phyloP scores from a whole-genome alignment of 2,888 invertebrate genomes.

The Parochlus steinenii region DNA sequence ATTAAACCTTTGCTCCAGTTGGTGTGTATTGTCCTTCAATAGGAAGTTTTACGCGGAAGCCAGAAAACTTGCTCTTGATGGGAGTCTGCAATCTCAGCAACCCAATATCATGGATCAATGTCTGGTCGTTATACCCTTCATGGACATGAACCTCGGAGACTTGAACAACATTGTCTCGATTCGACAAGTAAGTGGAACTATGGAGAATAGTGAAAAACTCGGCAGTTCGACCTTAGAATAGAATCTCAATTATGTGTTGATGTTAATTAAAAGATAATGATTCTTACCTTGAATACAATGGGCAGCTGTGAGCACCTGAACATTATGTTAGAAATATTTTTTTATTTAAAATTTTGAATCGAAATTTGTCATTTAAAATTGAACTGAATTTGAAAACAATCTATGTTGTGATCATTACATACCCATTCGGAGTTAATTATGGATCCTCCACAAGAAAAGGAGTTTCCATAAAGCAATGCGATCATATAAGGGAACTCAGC shows the following conservation, averaged over 20 bases:
- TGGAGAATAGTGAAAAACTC: not conserved
- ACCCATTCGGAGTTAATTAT: constrained; percentile 5
- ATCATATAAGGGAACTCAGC: constrained; percentile 3
- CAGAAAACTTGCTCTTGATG: not conserved
- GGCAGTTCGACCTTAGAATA: no score
- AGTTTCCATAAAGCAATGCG: not conserved
- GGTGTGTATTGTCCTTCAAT: not conserved
- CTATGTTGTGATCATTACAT: not conserved
- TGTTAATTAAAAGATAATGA: no score
- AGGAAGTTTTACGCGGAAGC: constrained; percentile 3
- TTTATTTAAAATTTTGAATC: no score
- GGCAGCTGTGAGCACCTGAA: not conserved
- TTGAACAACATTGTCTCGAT: not conserved
- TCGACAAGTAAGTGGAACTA: constrained; percentile 1
- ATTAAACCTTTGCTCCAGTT: constrained; percentile 1
- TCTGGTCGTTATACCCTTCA: not conserved
- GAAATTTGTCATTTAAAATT: no score
- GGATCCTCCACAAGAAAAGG: constrained; percentile 4
- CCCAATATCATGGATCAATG: constrained; percentile 5
- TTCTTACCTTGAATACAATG: constrained; percentile 3
- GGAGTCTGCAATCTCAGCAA: constrained; percentile 2
- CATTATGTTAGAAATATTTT: no score
- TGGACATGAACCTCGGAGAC: constrained; percentile 1
- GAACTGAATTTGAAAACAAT: no score
- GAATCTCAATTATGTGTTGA: no score